phyloP scores from a whole-genome alignment of 2,797 vertebrate genomes.

The Pagetopsis macropterus region DNA sequence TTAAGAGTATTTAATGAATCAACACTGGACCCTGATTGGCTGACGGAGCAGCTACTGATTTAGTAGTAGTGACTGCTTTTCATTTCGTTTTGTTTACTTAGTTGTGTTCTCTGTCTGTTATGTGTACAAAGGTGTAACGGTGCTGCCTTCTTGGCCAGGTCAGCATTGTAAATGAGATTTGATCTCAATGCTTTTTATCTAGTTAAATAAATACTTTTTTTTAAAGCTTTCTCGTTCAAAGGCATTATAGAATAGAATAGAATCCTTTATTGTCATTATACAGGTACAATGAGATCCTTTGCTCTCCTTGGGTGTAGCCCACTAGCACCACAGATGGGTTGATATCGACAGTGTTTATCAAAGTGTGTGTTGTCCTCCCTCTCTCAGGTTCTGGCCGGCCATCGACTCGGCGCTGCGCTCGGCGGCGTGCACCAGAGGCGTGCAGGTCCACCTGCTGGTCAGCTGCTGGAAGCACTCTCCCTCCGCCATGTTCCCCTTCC shows the following conservation, averaged over 20 bases:
- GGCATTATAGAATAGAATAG: not conserved
- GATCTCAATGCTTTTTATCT: no score
- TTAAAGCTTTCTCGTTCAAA: not conserved
- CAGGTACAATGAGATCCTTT: not conserved
- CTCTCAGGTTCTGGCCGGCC: slow-evolving; percentile 82
- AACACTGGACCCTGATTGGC: not conserved
- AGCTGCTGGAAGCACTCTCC: slow-evolving; percentile 85
- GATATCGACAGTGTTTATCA: not conserved
- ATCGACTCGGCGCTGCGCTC: slow-evolving; percentile 80
- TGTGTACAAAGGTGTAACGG: no score
- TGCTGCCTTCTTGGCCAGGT: no score
- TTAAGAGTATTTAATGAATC: not conserved
- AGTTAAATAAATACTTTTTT: no score
- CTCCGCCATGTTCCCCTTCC: slow-evolving; percentile 82
- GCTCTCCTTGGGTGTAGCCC: not conserved
- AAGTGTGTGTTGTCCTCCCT: not conserved
- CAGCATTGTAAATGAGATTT: no score
- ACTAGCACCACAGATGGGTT: not conserved
- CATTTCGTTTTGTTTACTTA: no score
- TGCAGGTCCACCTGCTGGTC: slow-evolving; percentile 80
- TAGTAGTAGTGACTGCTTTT: no score
- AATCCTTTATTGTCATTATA: no score
- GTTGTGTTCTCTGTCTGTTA: no score
- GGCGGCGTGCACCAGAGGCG: slow-evolving; percentile 75
- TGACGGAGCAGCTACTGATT: slow-evolving; percentile 13